phyloP scores from a whole-genome alignment of 2,797 vertebrate genomes.

The Melanotaenia trifasciata region DNA sequence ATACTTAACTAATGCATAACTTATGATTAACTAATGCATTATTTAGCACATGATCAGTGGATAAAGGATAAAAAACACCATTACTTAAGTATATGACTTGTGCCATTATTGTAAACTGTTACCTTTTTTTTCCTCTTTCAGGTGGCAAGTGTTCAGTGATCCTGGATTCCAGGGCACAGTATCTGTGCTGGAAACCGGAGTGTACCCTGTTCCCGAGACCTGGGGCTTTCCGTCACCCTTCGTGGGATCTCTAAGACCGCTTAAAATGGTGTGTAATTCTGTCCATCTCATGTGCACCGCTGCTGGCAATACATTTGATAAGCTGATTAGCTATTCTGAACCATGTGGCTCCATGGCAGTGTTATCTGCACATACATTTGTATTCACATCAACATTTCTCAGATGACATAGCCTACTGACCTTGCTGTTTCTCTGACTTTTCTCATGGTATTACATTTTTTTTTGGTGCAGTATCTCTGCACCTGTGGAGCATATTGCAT shows the following conservation, averaged over 20 bases:
- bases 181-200: slow-evolving; percentile 89
- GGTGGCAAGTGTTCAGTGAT: slow-evolving; percentile 94
- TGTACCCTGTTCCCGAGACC: slow-evolving; percentile 88
- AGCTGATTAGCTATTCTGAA: background rate
- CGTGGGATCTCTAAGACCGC: slow-evolving; percentile 90
- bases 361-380: background rate
- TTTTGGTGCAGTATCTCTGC: background rate
- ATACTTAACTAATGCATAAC: too few relatives aligned
- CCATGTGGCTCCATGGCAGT: background rate
- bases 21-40: too few relatives aligned
- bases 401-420: slow-evolving; percentile 3
- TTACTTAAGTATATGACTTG: too few relatives aligned
- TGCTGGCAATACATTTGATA: background rate
- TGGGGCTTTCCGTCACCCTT: slow-evolving; percentile 90
- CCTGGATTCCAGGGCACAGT: slow-evolving; percentile 90
- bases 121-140: slow-evolving; percentile 53
- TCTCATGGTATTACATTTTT: background rate
- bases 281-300: background rate
- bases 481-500: background rate
- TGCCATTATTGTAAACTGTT: background rate
- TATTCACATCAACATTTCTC: background rate
- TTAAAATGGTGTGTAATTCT: slow-evolving; percentile 88
- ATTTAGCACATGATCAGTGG: too few relatives aligned
- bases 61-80: too few relatives aligned
- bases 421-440: background rate